Percentiles rank a stretch among this genome's conserved stretches.
Conservation (phyloP, 2,888 invertebrate species). For the Drosophila heteroneura region DNA sequence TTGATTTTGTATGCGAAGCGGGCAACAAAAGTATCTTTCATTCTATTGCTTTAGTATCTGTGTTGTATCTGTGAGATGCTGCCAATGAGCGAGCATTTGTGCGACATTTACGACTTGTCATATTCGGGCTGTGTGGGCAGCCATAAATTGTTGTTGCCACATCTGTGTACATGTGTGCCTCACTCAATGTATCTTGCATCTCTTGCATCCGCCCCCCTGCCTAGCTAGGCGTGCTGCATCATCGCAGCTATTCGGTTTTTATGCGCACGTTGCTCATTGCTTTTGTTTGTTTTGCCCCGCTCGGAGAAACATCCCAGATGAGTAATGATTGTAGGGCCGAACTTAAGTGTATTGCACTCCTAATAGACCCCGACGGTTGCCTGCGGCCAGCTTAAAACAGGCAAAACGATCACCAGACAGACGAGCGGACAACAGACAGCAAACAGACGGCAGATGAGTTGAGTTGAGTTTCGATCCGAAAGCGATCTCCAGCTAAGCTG, state of each 20-base stretch:
- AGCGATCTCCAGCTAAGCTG: conserved; percentile 72
- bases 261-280: conserved; percentile 48
- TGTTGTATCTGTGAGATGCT: conserved; percentile 43
- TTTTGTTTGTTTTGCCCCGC: conserved; percentile 60
- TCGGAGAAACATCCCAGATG: conserved; percentile 58
- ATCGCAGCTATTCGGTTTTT: conserved; percentile 42
- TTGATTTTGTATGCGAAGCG: conserved; percentile 45
- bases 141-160: conserved; percentile 65
- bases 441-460: conserved; percentile 17
- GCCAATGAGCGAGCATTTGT: conserved; percentile 56
- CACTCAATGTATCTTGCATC: conserved; percentile 33
- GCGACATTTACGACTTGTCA: conserved; percentile 76
- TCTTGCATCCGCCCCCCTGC: conserved; percentile 32
- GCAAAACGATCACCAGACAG: conserved; percentile 24
- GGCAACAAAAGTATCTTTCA: conserved; percentile 54
- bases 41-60: conserved; percentile 19
- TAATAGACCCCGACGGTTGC: conserved; percentile 59
- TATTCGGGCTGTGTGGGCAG: conserved; percentile 76
- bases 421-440: background rate
- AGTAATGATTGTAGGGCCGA: conserved; percentile 75
- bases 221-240: conserved; percentile 27
- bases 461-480: conserved; percentile 44
- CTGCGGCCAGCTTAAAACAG: conserved; percentile 63
- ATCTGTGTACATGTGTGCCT: conserved; percentile 43
- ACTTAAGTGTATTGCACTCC: conserved; percentile 52